Percentiles rank a stretch among this genome's conserved stretches.
Conservation (phyloP, 2,113 vertebrate species). For the Oryzias celebensis region DNA sequence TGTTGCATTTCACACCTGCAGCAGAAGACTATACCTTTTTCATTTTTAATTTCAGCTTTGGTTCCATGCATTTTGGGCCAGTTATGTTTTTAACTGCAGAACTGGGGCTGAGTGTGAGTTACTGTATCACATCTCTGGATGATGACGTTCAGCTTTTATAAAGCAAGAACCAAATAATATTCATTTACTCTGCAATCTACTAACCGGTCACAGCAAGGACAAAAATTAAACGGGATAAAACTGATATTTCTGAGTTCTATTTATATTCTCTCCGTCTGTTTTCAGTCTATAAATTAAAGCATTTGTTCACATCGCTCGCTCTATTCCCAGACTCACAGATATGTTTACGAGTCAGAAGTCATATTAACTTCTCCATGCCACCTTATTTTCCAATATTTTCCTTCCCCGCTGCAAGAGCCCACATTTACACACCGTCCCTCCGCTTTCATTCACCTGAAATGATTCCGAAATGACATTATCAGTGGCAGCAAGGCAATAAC, state of each 20-base stretch:
- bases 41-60: too few relatives aligned
- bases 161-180: too few relatives aligned
- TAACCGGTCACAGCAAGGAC: conserved; percentile 1
- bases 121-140: too few relatives aligned
- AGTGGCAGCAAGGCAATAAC: conserved; percentile 73
- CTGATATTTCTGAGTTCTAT: background rate
- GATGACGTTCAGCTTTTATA: too few relatives aligned
- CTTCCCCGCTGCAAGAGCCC: conserved; percentile 28
- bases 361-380: conserved; percentile 49
- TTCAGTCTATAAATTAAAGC: conserved; percentile 14
- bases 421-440: conserved; percentile 59
- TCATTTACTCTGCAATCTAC: too few relatives aligned
- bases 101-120: too few relatives aligned
- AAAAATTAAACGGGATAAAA: background rate
- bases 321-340: conserved; percentile 15
- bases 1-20: too few relatives aligned
- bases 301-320: conserved; percentile 11
- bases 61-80: too few relatives aligned
- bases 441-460: conserved; percentile 70
- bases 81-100: too few relatives aligned
- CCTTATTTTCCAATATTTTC: conserved; percentile 62
- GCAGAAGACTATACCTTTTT: too few relatives aligned
- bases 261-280: background rate
- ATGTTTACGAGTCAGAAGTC: conserved; percentile 43
- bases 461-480: conserved; percentile 69